A percentile compares a stretch with the other conserved stretches of the same genome.
Evolutionary conservation across 2,113 vertebrate genomes (phyloP).

Genomic region (Prochilodus magdalenae): DNA sequence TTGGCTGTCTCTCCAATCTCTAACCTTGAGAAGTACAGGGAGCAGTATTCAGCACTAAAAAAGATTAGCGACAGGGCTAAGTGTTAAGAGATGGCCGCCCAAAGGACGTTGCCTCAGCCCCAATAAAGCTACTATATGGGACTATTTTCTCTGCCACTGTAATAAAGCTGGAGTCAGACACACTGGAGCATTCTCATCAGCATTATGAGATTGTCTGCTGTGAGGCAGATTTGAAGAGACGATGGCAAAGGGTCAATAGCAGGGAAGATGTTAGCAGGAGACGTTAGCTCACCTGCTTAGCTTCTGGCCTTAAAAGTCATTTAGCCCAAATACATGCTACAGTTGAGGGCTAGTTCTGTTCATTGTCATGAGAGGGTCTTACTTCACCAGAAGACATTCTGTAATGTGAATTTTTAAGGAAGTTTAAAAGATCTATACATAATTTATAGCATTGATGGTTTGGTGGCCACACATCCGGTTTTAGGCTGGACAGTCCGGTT

Average conservation of each 20-base stretch:
- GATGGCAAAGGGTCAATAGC: neutral
- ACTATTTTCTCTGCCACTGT: neutral
- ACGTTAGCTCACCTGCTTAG: neutral
- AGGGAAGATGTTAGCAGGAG: neutral
- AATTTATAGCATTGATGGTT: no score
- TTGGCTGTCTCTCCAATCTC: neutral
- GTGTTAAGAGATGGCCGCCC: neutral
- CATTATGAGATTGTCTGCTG: conserved; percentile 15
- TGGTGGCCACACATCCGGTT: no score
- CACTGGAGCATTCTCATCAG: neutral
- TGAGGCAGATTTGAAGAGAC: neutral
- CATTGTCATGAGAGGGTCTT: neutral
- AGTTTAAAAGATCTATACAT: neutral
- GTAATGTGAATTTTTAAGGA: neutral
- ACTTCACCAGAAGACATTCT: neutral
- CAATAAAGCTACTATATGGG: neutral
- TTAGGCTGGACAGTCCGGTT: no score
- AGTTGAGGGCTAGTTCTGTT: neutral
- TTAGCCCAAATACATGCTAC: neutral
- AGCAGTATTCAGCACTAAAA: neutral
- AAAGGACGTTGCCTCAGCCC: neutral
- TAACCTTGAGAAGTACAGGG: neutral
- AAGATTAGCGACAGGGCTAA: neutral
- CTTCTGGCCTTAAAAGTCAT: neutral
- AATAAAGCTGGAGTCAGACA: neutral